These are phyloP conservation scores for Carterocephalus palaemon DNA, from an alignment of 2,888 invertebrate species.

Conservation along the genomic window DNA sequence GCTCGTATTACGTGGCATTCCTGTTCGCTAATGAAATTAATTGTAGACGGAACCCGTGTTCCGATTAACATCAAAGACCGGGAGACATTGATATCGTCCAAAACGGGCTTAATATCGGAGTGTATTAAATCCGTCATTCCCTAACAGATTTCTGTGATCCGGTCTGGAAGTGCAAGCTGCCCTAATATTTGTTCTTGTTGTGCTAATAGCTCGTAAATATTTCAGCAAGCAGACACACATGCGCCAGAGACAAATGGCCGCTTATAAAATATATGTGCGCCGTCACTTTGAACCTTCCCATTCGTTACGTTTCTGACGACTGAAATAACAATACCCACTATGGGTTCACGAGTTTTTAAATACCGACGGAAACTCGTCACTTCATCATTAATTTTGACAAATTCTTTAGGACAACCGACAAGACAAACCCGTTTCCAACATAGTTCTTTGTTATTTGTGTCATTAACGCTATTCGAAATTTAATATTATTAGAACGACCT, in stretches of 20 bases:
- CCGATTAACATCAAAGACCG: constrained; percentile 16
- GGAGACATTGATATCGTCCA: constrained; percentile 13
- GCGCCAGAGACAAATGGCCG: constrained; percentile 66
- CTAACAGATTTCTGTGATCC: constrained; percentile 50
- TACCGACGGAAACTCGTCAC: constrained; percentile 58
- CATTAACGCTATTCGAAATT: too few relatives aligned
- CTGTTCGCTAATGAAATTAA: constrained; percentile 21
- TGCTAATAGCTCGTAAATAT: constrained; percentile 76
- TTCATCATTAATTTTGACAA: constrained; percentile 60
- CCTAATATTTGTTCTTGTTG: constrained; percentile 59
- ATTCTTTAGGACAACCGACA: constrained; percentile 47
- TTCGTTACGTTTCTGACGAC: constrained; percentile 68
- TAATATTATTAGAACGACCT: too few relatives aligned
- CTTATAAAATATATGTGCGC: constrained; percentile 66
- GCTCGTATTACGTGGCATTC: constrained; percentile 5
- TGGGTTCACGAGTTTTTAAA: constrained; percentile 51
- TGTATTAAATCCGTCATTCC: constrained; percentile 67
- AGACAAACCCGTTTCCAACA: constrained; percentile 7
- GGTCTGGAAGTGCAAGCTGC: constrained; percentile 41
- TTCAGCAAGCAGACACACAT: constrained; percentile 67
- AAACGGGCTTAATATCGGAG: constrained; percentile 44
- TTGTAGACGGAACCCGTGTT: constrained; percentile 5
- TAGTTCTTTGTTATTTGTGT: too few relatives aligned
- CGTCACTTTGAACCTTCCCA: constrained; percentile 67
- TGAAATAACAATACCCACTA: constrained; percentile 71